These are phyloP conservation scores for Meloidogyne hapla DNA, from an alignment of 1,140 invertebrate genomes.

Conservation along the genomic window DNA sequence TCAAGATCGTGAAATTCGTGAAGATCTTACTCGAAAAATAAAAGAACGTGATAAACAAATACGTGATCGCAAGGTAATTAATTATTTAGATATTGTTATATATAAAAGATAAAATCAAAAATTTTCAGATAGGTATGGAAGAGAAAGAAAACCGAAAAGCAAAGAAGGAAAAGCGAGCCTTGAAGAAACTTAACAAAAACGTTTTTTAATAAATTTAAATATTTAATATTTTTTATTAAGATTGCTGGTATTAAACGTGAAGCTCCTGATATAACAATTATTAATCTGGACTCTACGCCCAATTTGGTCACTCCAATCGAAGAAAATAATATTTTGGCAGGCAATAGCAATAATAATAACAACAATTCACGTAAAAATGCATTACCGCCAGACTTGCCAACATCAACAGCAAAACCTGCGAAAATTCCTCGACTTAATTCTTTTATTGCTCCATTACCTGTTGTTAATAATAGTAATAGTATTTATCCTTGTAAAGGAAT, in stretches of 20 bases:
- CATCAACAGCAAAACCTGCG: background rate
- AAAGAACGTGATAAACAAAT: background rate
- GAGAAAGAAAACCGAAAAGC: slow-evolving; percentile 29
- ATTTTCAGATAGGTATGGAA: slow-evolving; percentile 25
- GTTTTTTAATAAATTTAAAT: background rate
- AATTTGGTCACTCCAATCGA: no score
- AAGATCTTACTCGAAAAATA: slow-evolving; percentile 1
- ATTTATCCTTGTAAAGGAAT: background rate
- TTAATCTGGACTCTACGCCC: no score
- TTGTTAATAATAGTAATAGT: background rate
- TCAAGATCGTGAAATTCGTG: background rate
- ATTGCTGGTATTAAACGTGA: no score
- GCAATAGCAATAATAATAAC: no score
- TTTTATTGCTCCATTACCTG: background rate
- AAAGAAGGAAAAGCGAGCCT: slow-evolving; percentile 29
- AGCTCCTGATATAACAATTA: no score
- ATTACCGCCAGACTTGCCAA: background rate
- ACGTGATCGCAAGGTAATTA: background rate
- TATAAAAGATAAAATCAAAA: no score
- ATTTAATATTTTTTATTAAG: no score
- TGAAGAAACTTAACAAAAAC: slow-evolving; percentile 27
- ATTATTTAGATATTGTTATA: background rate
- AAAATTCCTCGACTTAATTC: background rate
- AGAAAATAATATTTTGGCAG: no score
- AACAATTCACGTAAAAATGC: background rate